Base-by-base conservation (phyloP, 2,888 invertebrate genomes). In the Abrostola tripartita region DNA sequence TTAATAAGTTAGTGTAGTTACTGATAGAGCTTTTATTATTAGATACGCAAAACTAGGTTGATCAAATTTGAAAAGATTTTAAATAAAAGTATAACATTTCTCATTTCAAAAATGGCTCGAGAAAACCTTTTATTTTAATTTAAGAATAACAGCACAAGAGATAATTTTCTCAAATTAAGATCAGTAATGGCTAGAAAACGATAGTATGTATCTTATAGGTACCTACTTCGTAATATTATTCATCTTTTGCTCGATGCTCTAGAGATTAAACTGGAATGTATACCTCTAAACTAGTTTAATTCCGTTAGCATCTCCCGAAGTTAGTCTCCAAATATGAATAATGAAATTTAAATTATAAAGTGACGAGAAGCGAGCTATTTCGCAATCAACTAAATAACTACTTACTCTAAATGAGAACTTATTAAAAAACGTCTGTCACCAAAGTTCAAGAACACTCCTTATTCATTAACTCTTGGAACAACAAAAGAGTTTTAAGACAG, bases 401-500 rank as follows among this genome's bases (percentile, higher is more conserved):
- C 65, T 14, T 49, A 40, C 65, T 14, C 63, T 47, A 52, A 70
- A 65, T 61, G 50, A 11, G 56, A 49, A 61, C 40, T 64, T 65
- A 68, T 55, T 65, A 60, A 57, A 77, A 64, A 65, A 71, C 38
- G 64, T 56, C 68, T 52, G 64, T 63, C 72, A 75, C 52, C 49
- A 37, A 68, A 72, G 64, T 78, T 75, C 35, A 58, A 12, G 57
- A 69, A 58, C 58, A 52, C 42, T 65, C 44, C 71, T 67, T 69
- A 78, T 74, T 74, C 65, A 71, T 74, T 65, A 75, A 65, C 51
- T 63, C 52, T 56, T 61, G 52, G 52, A 65, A 76, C 60, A 73
- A 76, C 61, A 73, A 76, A 76, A 73, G 65, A 51, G 74, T 71
- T 63, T 66, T 47, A 66, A 78, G 69, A 50, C 61, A 47, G 35